A percentile compares a stretch with the other conserved stretches of the same genome.
These are phyloP conservation scores for Patagioenas fasciata DNA, from an alignment of 2,113 vertebrate genomes.

Conservation along the genomic window DNA sequence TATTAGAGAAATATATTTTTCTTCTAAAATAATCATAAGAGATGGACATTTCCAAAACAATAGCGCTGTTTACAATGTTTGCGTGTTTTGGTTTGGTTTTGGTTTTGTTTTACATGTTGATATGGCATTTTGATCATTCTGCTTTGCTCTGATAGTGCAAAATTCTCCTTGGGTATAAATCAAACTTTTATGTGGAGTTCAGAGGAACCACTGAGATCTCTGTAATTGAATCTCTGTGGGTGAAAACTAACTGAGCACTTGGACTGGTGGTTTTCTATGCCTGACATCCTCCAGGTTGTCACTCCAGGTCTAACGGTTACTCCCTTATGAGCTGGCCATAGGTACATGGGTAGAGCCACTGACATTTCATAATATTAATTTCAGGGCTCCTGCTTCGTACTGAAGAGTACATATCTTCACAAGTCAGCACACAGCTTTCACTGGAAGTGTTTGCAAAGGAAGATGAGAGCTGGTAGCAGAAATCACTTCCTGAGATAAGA, in stretches of 20 bases:
- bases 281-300: background rate
- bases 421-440: background rate
- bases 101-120: background rate
- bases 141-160: background rate
- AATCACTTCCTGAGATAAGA: background rate
- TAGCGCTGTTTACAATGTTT: background rate
- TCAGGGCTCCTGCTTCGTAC: background rate
- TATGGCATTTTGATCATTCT: background rate
- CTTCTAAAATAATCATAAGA: background rate
- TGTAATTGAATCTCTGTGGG: background rate
- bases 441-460: background rate
- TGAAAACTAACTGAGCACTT: background rate
- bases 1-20: background rate
- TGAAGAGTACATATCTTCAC: background rate
- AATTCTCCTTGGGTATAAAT: rapidly evolving
- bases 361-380: background rate
- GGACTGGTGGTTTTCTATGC: background rate
- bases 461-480: background rate
- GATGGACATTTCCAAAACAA: background rate
- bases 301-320: background rate
- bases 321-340: background rate
- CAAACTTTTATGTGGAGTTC: background rate
- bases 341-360: background rate
- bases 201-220: background rate
- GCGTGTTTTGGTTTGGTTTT: no score